Base-by-base conservation (phyloP, 2,113 vertebrate species). In the Scomber colias region DNA sequence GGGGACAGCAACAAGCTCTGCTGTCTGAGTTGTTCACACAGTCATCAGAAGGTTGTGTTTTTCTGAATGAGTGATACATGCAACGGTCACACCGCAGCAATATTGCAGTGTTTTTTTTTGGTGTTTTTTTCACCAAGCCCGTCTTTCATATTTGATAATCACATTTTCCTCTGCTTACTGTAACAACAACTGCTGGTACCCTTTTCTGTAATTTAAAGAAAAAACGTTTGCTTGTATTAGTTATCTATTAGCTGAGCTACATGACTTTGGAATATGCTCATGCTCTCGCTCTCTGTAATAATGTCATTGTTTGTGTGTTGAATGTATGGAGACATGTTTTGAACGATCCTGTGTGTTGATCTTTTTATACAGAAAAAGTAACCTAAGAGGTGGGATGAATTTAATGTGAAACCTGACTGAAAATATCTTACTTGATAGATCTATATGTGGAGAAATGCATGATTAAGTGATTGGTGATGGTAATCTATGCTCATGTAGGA, bases 51-150 rank as follows among this genome's bases (percentile, higher is more conserved):
- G 71, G 51, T 71, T 76, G 44, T 40, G 12, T 55, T 61, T 88
- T 82, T 86, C 67, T 87, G 71, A 90, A 86, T 84, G 79, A 87
- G 9, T 55, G 48, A 70, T 24, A n/a, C 21, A 76, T 64, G 21
- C 44, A 46, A 27, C 35, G 0, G 46, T 57, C 53, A 53, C 64
- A 60, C 55, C 1, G 7, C 49, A 13, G 46, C 16, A 62, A 14
- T 50, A 1, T 44, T 40, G 27, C 49, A 10, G 49, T 57, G 12
- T 7, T 46, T 65, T 50, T 15, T 30, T 3, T 48, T 55, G n/a
- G n/a, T n/a, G n/a, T n/a, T 54, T 45, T 62, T 50, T 53, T 19
- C 3, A 17, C 4, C 11, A 44, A 21, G n/a, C 13, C 44, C 8
- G 8, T 5, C n/a, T 64, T 68, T 80, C 49, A 48, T 17, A 40